Evolutionary conservation across 2,113 vertebrate species (phyloP).

Genomic region (Gallinago jamesoni): DNA sequence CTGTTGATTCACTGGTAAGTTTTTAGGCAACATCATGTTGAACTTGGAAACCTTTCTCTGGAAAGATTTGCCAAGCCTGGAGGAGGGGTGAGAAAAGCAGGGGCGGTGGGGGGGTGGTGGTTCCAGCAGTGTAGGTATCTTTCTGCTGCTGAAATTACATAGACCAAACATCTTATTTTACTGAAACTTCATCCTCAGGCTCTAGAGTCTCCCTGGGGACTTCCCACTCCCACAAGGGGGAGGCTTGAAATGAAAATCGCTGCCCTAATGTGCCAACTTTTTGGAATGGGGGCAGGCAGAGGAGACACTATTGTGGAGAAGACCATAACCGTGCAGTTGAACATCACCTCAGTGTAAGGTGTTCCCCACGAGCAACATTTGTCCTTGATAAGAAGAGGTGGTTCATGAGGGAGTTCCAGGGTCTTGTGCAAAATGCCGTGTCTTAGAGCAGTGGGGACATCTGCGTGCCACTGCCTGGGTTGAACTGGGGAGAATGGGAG

Average conservation of each 20-base stretch:
- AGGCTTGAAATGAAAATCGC: background rate
- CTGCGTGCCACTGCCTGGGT: background rate
- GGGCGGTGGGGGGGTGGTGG: too few species aligned
- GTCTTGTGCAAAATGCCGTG: background rate
- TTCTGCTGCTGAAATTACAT: background rate
- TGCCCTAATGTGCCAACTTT: background rate
- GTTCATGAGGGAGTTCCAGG: background rate
- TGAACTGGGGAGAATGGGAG: slow-evolving; percentile 1
- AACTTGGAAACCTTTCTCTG: background rate
- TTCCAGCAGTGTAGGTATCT: background rate
- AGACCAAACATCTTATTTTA: background rate
- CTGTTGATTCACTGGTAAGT: background rate
- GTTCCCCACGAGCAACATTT: background rate
- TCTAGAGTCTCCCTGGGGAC: accelerated
- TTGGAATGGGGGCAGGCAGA: background rate
- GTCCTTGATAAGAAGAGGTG: background rate
- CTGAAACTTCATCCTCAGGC: background rate
- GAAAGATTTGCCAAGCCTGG: background rate
- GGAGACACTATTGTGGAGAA: background rate
- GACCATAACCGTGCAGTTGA: background rate
- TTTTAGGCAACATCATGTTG: background rate
- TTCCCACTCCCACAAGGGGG: background rate
- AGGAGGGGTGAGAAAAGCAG: background rate
- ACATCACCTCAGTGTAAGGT: background rate
- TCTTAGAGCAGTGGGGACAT: background rate